Percentiles rank a stretch among this genome's conserved stretches.
phyloP scores from a whole-genome alignment of 1,140 invertebrate genomes.

The Gerris buenoi region DNA sequence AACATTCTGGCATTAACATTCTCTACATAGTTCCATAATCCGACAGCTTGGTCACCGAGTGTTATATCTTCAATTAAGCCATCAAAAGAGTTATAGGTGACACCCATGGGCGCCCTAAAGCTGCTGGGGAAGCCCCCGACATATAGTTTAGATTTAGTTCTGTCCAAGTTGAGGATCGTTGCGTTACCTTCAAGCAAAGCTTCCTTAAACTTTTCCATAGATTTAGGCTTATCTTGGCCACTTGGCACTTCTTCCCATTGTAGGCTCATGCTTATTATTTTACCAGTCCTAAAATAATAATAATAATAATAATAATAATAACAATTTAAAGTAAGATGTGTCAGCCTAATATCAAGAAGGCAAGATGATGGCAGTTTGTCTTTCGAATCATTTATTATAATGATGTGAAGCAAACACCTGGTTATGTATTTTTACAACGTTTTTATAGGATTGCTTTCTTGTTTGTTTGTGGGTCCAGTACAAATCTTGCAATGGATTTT shows the following conservation, averaged over 20 bases:
- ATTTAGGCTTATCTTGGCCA: constrained; percentile 36
- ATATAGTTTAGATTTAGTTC: constrained; percentile 70
- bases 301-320: constrained; percentile 3
- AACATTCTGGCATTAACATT: constrained; percentile 51
- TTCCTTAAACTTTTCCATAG: constrained; percentile 35
- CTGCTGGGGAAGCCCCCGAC: constrained; percentile 70
- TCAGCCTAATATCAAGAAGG: no score
- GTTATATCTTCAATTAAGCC: constrained; percentile 81
- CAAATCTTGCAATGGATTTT: no score
- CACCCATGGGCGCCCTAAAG: constrained; percentile 47
- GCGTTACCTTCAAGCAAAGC: constrained; percentile 46
- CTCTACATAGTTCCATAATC: constrained; percentile 86
- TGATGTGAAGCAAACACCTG: no score
- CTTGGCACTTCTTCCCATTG: constrained; percentile 46
- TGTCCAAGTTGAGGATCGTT: constrained; percentile 75
- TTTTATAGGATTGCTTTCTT: no score
- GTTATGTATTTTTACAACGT: no score
- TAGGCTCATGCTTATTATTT: constrained; percentile 65
- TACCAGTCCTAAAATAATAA: constrained; percentile 49
- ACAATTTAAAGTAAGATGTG: background rate
- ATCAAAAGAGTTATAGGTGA: constrained; percentile 59
- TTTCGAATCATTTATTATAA: no score
- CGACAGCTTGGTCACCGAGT: constrained; percentile 74
- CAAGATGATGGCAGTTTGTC: no score
- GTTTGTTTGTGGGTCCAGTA: no score